Conservation (phyloP, 2,113 vertebrate genomes). For the Paramormyrops kingsleyae region DNA sequence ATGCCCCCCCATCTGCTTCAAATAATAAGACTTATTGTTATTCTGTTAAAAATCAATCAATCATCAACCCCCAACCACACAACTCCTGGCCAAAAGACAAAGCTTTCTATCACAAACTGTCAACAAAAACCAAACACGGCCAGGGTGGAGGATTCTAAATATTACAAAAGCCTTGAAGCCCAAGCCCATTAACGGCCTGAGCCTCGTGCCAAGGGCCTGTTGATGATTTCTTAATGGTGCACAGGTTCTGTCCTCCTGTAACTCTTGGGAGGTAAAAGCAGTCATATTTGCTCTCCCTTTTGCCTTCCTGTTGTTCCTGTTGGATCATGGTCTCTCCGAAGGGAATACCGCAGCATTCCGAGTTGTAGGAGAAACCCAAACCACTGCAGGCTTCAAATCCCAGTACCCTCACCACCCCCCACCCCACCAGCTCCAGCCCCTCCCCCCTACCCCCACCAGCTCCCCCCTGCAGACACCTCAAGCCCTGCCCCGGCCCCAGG, state of each 20-base stretch:
- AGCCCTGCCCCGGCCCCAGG: slow-evolving; percentile 32
- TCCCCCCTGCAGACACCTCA: slow-evolving; percentile 19
- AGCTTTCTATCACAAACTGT: neutral
- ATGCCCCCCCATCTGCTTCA: neutral
- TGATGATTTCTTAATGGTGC: slow-evolving; percentile 23
- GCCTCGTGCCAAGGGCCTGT: neutral
- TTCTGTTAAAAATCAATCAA: neutral
- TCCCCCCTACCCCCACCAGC: slow-evolving; percentile 31
- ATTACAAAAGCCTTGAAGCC: neutral
- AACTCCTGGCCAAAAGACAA: neutral
- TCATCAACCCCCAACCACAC: neutral
- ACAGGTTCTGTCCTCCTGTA: slow-evolving; percentile 34
- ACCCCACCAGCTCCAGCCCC: slow-evolving; percentile 32
- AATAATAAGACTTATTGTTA: neutral
- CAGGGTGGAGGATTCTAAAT: neutral
- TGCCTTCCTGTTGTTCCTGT: neutral
- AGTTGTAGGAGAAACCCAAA: slow-evolving; percentile 39
- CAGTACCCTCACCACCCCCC: slow-evolving; percentile 32
- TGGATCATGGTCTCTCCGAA: slow-evolving; percentile 28
- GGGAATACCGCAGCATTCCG: slow-evolving; percentile 31
- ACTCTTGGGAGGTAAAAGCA: neutral
- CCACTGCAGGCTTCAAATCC: slow-evolving; percentile 29
- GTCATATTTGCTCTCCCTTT: neutral
- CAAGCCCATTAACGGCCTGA: neutral
- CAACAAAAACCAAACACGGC: neutral